Evolutionary conservation across 2,888 invertebrate genomes (phyloP), one percentile per base, ranked within the genome.

Genomic region (Cryptops parisi): DNA sequence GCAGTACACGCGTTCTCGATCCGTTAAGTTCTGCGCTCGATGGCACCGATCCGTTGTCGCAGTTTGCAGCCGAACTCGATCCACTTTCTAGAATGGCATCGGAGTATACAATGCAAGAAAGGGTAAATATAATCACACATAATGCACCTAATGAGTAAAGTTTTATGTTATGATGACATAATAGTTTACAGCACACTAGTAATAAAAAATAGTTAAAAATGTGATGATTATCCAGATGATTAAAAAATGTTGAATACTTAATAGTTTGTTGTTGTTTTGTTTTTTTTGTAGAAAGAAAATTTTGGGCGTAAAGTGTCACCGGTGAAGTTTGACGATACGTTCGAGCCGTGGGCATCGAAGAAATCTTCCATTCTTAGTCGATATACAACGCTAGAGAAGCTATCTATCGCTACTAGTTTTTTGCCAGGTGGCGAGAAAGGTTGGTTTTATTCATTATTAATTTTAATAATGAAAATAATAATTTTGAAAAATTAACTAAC

Each of bases 311-410:
- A 22, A 33, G 2, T 17, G 4, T 52, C 38, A 17, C 43, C 19
- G 17, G 26, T 19, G 22, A 41, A 52, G 17, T 41, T 58, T 15
- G 62, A 60, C 9, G 74, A 77, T 55, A 74, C 74, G 56, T 71
- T 80, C 58, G 82, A 84, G 65, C 80, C 82, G 15, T 97, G 96
- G 96, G 75, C 74, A 58, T 69, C 75, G 1, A 80, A 82, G 62
- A 80, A 84, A 59, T 67, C 77, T 45, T 74, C 75, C n/a, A 91
- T 97, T 64, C 74, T 96, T 12, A 82, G 79, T 60, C 86, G 85
- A 68, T 96, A 84, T 64, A 94, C 90, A 27, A 96, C 96, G 51
- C 87, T 85, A 12, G 93, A 94, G 69, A 91, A 89, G 66, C 71
- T 97, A 25, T 85, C 88, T 1, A 87, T 94, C 59, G 79, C 87